phyloP scores from a whole-genome alignment of 2,888 invertebrate species.

The Anthoptus insignis region DNA sequence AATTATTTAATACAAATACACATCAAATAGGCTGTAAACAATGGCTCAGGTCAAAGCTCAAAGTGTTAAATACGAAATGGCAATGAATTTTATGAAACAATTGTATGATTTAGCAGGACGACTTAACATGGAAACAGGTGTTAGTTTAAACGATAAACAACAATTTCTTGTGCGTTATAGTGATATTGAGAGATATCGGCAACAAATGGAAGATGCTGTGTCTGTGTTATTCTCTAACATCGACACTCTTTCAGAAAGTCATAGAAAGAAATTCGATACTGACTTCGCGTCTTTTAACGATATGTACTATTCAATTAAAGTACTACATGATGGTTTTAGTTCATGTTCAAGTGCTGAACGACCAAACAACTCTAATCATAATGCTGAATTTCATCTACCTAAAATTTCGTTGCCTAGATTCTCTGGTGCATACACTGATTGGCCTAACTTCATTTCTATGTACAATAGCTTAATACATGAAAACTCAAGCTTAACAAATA shows the following conservation, averaged over 20 bases:
- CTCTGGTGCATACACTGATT: constrained; percentile 19
- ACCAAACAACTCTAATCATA: neutral
- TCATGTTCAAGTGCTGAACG: neutral
- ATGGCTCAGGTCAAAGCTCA: neutral
- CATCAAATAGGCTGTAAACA: neutral
- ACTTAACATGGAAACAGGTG: neutral
- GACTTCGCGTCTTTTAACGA: constrained; percentile 8
- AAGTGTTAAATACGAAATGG: neutral
- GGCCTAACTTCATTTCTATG: constrained; percentile 11
- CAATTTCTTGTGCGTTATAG: constrained; percentile 6
- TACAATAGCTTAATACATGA: constrained; percentile 4
- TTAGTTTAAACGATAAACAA: neutral
- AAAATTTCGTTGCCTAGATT: constrained; percentile 16
- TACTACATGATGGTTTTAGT: constrained; percentile 3
- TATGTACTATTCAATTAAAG: constrained; percentile 10
- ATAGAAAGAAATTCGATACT: neutral
- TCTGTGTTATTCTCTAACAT: constrained; percentile 6
- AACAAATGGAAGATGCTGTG: constrained; percentile 11
- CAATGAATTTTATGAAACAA: neutral
- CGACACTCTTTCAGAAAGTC: neutral
- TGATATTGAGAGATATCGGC: neutral
- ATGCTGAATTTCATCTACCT: constrained; percentile 7
- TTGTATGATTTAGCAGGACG: neutral
- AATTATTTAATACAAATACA: neutral
- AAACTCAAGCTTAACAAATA: neutral